Percentiles rank a stretch among this genome's conserved stretches.
These are phyloP conservation scores for Solea solea DNA, from an alignment of 2,113 vertebrate species.

Conservation along the genomic window DNA sequence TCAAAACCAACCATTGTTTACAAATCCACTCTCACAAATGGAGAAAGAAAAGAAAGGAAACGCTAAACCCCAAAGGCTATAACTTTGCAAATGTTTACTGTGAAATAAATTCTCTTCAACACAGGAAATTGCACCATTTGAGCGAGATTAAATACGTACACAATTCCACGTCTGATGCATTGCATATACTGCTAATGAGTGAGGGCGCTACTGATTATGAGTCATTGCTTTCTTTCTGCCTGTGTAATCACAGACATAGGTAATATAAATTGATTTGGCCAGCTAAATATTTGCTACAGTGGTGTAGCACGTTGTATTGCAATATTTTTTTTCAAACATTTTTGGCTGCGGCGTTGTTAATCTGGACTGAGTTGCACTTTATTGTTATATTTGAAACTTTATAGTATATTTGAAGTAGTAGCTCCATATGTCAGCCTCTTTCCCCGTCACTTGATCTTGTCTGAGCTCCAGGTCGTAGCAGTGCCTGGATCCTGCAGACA, in stretches of 20 bases:
- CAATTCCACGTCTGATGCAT: conserved; percentile 49
- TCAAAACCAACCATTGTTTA: conserved; percentile 27
- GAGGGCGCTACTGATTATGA: conserved; percentile 48
- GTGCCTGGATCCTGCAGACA: too few species aligned
- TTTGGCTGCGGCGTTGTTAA: too few species aligned
- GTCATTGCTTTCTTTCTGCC: conserved; percentile 27
- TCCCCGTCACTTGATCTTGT: too few species aligned
- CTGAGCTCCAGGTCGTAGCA: too few species aligned
- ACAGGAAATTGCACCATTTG: conserved; percentile 59
- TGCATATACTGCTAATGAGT: conserved; percentile 53
- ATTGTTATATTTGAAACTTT: too few species aligned
- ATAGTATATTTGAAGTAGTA: too few species aligned
- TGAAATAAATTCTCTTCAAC: conserved; percentile 55
- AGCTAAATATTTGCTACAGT: too few species aligned
- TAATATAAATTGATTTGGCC: conserved; percentile 3
- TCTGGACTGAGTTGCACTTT: too few species aligned
- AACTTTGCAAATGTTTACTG: conserved; percentile 24
- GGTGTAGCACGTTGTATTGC: too few species aligned
- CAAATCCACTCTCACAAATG: conserved; percentile 11
- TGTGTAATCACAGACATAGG: conserved; percentile 20
- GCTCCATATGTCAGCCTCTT: too few species aligned
- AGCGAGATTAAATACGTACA: conserved; percentile 41
- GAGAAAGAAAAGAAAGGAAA: conserved; percentile 16
- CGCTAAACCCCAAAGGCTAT: conserved; percentile 21
- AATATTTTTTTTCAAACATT: too few species aligned